Base-by-base conservation (phyloP, 2,888 invertebrate genomes). In the Steinernema scapterisci region DNA sequence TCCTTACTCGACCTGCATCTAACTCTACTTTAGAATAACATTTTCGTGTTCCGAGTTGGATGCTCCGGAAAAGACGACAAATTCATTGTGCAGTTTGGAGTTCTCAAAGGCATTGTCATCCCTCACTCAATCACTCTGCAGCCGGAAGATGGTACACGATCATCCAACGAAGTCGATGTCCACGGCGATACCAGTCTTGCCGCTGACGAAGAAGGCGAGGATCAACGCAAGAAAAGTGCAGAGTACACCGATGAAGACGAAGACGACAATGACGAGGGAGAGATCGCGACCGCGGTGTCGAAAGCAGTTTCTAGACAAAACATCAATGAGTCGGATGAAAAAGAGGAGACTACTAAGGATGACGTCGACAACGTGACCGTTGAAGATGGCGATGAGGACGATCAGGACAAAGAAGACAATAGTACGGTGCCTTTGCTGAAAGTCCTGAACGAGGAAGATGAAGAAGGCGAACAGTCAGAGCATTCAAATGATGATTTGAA, bases 1-100 rank as follows among this genome's bases (percentile, higher is more conserved):
- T n/a, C n/a, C n/a, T n/a, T n/a, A n/a, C n/a, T n/a, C n/a, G n/a
- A n/a, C n/a, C n/a, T 63, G 23, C 11, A 46, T 45, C 1, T 44
- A n/a, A 70, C 43, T 43, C 1, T 27, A 25, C 23, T 81, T 73
- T 56, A 84, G 84, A 81, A 83, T 13, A 79, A 82, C 54, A 79
- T 85, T 46, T 31, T 85, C 21, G 75, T 85, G 72, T 78, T 84
- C 19, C 80, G 85, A 7, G 76, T 79, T 19, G 77, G 75, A 23
- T 85, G 85, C 71, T 77, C 78, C 13, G 83, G 81, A n/a, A 78
- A 82, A 70, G 56, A 77, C 70, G 63, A 77, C 31, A 74, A 73
- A 7, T 72, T 85, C 7, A 76, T 79, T 13, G 81, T 85, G 44
- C 85, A 85, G 74, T 85, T 85, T 70, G 82, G 78, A 11, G 78